Base-by-base conservation (phyloP, 2,113 vertebrate genomes). In the Suricata suricatta region DNA sequence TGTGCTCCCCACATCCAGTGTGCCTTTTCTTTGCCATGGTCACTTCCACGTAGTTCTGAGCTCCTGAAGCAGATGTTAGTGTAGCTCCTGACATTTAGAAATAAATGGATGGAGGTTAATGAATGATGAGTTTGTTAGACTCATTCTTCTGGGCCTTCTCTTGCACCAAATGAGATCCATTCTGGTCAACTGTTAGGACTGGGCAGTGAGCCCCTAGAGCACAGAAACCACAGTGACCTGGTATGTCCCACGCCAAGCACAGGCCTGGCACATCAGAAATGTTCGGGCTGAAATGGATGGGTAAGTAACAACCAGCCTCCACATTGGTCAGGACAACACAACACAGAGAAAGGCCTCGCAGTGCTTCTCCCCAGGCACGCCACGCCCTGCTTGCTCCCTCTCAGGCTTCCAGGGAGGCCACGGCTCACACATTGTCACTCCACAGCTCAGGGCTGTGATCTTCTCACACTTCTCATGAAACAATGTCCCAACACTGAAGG, bases 391-490 rank as follows among this genome's bases (percentile, higher is more conserved):
- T n/a, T 14, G 23, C 0, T 29, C 4, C 23, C 27, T 68, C 47
- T 10, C 0, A 23, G 31, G 5, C 60, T 52, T 60, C 69, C 8
- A 1, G 0, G 1, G 0, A 5, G 12, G 17, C 27, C 47, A 0
- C 1, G 4, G 35, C 1, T 10, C 1, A n/a, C 79, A 86, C 33
- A 23, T 82, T 94, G 87, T 96, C 93, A 71, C 97, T 96, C 96
- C 96, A 98, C 79, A 84, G 44, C 95, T 94, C 85, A 77, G 71
- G 35, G 60, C 85, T 85, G 16, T 31, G 97, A 54, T 95, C 93
- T 98, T 97, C 96, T 98, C 89, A 63, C 93, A 79, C 87, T 86
- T 97, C 95, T 97, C 69, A 91, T 97, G 93, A 97, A 98, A 97
- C 96, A 87, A 82, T 92, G 93, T 97, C 94, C 97, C 97, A 85